Percentiles rank a stretch among this genome's conserved stretches.
Conservation (phyloP, 2,113 vertebrate genomes). For the Microcebus tavaratra region DNA sequence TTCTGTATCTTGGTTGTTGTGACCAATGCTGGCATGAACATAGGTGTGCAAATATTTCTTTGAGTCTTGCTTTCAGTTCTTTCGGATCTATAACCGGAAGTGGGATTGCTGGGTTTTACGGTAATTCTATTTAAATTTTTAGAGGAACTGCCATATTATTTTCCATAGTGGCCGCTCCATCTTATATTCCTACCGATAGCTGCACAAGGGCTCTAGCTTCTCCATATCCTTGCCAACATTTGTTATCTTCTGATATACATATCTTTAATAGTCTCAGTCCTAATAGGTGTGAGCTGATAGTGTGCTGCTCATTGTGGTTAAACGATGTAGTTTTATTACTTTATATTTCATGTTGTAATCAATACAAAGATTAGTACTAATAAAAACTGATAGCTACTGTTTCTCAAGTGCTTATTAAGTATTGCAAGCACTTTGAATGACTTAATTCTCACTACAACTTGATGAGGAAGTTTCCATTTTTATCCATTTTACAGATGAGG, state of each 20-base stretch:
- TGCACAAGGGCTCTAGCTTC: accelerated
- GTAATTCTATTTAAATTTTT: not conserved
- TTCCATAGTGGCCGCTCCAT: not conserved
- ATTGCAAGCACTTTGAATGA: not conserved
- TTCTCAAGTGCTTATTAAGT: not conserved
- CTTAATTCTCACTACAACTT: not conserved
- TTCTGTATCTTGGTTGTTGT: not conserved
- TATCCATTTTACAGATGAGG: not conserved
- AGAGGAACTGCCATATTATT: not conserved
- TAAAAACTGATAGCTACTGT: not conserved
- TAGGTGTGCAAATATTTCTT: not conserved
- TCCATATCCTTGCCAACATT: not conserved
- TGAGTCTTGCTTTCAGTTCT: not conserved
- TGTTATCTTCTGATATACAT: not conserved
- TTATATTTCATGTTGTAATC: not conserved
- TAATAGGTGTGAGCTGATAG: not conserved
- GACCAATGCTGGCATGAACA: not conserved
- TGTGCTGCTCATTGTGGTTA: not conserved
- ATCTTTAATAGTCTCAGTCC: not conserved
- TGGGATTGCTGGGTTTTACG: not conserved
- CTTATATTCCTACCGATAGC: not conserved
- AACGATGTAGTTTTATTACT: not conserved
- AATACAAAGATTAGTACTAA: not conserved
- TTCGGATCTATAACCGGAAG: not conserved
- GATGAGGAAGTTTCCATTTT: not conserved